Evolutionary conservation across 2,797 vertebrate species (phyloP).

Genomic region (Scomberomorus guttatus): DNA sequence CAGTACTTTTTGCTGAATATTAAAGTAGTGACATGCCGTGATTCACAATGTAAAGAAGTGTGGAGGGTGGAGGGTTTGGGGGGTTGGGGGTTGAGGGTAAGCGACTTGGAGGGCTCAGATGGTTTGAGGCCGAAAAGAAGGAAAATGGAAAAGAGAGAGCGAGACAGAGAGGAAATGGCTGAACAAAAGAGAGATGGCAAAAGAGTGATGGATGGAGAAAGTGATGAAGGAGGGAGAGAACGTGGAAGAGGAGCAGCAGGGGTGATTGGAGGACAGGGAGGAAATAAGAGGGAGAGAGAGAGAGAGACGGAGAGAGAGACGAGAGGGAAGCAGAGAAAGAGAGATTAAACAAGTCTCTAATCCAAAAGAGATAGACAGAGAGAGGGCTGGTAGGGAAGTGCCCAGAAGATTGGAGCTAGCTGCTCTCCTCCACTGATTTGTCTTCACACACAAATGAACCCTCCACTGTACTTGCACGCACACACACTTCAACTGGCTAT

Average conservation of each 20-base stretch:
- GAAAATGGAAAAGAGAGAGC: slow-evolving; percentile 43
- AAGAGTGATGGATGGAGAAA: slow-evolving; percentile 69
- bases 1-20: slow-evolving; percentile 55
- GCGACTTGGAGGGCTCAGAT: slow-evolving; percentile 49
- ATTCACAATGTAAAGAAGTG: slow-evolving; percentile 59
- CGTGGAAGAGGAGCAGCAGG: slow-evolving; percentile 40
- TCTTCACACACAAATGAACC: slow-evolving; percentile 54
- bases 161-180: slow-evolving; percentile 55
- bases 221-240: slow-evolving; percentile 55
- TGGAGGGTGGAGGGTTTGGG: not conserved
- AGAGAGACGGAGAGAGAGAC: slow-evolving; percentile 23
- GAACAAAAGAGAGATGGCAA: slow-evolving; percentile 58
- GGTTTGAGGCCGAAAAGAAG: slow-evolving; percentile 53
- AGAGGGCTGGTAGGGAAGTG: slow-evolving; percentile 61
- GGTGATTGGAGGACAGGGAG: slow-evolving; percentile 69
- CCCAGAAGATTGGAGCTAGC: slow-evolving; percentile 65
- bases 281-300: slow-evolving; percentile 40
- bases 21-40: slow-evolving; percentile 52
- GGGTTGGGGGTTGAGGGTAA: slow-evolving; percentile 12
- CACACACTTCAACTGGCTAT: slow-evolving; percentile 10
- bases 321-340: slow-evolving; percentile 42
- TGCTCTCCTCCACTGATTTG: slow-evolving; percentile 63
- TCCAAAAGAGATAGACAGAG: slow-evolving; percentile 69
- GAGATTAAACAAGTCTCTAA: slow-evolving; percentile 78
- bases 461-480: slow-evolving; percentile 36